These are phyloP conservation scores for Alloplasta piceator DNA, from an alignment of 2,888 invertebrate genomes.

Conservation along the genomic window DNA sequence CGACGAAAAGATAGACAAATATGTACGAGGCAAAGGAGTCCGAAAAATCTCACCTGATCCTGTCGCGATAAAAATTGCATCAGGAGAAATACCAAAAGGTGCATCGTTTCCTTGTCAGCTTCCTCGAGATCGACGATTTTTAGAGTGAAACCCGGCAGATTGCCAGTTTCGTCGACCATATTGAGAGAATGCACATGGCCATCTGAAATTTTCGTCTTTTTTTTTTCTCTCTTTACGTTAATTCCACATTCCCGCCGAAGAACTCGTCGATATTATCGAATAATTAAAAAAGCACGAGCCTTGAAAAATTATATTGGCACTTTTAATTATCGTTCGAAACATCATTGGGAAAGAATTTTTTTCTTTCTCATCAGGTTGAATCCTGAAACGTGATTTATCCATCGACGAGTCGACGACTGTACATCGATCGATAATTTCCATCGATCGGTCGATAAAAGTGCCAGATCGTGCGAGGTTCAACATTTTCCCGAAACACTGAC, in stretches of 20 bases:
- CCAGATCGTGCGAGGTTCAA: too few relatives aligned
- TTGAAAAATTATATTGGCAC: slow-evolving; percentile 3
- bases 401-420: too few relatives aligned
- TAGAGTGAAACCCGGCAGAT: slow-evolving; percentile 91
- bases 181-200: slow-evolving; percentile 93
- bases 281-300: slow-evolving; percentile 49
- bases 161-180: slow-evolving; percentile 88
- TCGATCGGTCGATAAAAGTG: too few relatives aligned
- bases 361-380: too few relatives aligned
- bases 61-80: slow-evolving; percentile 97
- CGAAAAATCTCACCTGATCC: slow-evolving; percentile 85
- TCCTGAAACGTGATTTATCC: too few relatives aligned
- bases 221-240: slow-evolving; percentile 2
- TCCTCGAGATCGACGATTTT: slow-evolving; percentile 97
- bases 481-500: too few relatives aligned
- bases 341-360: background rate
- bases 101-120: slow-evolving; percentile 97
- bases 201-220: slow-evolving; percentile 84
- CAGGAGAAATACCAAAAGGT: slow-evolving; percentile 95
- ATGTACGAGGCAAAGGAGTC: background rate
- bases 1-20: slow-evolving; percentile 8
- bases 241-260: background rate
- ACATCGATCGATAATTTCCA: too few relatives aligned
- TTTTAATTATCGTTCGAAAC: background rate
- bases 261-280: slow-evolving; percentile 4